Conservation (phyloP, 2,797 vertebrate genomes). For the Parauchenoglanis punctatus region DNA sequence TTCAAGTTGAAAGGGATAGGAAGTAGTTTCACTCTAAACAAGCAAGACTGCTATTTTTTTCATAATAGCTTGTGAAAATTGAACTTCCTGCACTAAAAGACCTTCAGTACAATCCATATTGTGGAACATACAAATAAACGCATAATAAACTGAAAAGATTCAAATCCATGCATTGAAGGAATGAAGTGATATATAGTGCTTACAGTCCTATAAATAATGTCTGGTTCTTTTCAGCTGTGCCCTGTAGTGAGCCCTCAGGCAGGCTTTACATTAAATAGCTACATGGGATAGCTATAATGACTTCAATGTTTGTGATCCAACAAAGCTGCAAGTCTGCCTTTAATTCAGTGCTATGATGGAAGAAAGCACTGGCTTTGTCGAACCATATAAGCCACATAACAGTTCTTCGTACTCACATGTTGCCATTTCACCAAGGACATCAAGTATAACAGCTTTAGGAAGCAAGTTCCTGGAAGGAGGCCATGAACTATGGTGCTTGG, state of each 20-base stretch:
- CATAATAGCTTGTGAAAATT: neutral
- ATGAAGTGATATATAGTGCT: neutral
- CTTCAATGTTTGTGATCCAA: neutral
- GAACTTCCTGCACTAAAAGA: neutral
- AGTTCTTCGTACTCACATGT: neutral
- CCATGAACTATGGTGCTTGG: neutral
- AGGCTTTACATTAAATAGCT: slow-evolving; percentile 10
- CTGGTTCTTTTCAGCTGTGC: neutral
- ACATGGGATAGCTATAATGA: neutral
- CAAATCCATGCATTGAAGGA: slow-evolving; percentile 17
- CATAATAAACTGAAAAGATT: neutral
- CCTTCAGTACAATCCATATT: neutral
- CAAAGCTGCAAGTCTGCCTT: slow-evolving; percentile 3
- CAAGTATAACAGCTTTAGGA: neutral
- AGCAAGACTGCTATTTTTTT: neutral
- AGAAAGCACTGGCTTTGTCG: neutral
- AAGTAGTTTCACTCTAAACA: neutral
- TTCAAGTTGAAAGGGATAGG: slow-evolving; percentile 19
- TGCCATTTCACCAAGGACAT: slow-evolving; percentile 26
- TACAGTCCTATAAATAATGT: neutral
- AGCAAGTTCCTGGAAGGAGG: neutral
- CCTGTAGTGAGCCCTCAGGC: neutral
- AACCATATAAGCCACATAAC: slow-evolving; percentile 9
- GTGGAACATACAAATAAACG: neutral
- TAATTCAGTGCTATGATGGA: neutral